These are phyloP conservation scores for Myoxocephalus aenaeus DNA, from an alignment of 2,797 vertebrate genomes.

Conservation along the genomic window DNA sequence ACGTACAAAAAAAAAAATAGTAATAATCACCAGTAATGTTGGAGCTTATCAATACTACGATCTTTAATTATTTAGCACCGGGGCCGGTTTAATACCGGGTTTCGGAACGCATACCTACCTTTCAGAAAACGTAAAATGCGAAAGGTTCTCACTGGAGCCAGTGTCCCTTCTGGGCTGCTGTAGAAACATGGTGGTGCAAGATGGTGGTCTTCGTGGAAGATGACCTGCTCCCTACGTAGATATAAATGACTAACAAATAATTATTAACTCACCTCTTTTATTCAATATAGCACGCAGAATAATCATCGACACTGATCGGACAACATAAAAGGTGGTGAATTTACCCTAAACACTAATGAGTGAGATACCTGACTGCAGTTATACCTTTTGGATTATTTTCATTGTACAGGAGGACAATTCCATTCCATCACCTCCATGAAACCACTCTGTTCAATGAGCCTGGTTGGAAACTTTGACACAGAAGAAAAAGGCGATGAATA, in stretches of 20 bases:
- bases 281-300: neutral
- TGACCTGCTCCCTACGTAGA: too few relatives aligned
- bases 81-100: too few relatives aligned
- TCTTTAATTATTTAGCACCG: too few relatives aligned
- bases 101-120: too few relatives aligned
- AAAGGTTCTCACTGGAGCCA: too few relatives aligned
- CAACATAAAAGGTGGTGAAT: neutral
- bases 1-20: too few relatives aligned
- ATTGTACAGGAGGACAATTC: neutral
- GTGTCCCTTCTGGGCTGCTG: too few relatives aligned
- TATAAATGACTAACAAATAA: neutral
- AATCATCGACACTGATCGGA: neutral
- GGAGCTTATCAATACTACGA: too few relatives aligned
- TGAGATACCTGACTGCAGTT: neutral
- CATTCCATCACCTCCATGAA: constrained; percentile 7
- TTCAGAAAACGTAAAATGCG: too few relatives aligned
- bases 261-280: neutral
- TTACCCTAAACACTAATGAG: neutral
- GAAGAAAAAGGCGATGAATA: neutral
- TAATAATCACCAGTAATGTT: too few relatives aligned
- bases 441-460: neutral
- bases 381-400: neutral
- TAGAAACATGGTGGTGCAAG: too few relatives aligned
- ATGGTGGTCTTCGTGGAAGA: too few relatives aligned
- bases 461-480: constrained; percentile 6